Base-by-base conservation (phyloP, 2,888 invertebrate species). In the Drosophila tripunctata region DNA sequence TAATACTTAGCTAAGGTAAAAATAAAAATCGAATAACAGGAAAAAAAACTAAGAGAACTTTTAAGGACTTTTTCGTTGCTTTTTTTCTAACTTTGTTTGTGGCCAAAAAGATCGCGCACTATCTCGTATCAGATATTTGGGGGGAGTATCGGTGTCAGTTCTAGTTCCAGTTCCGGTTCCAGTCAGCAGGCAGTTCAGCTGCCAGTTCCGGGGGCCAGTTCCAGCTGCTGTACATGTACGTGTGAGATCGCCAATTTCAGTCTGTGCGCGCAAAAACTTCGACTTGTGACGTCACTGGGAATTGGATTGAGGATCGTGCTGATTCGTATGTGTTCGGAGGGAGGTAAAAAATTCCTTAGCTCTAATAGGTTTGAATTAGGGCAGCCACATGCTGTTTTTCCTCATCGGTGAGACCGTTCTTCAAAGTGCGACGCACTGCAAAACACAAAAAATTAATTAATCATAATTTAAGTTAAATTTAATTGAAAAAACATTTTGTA, bases 401-500 rank as follows among this genome's bases (percentile, higher is more conserved):
- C 91, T 96, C 96, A 89, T 95, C 95, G 69, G 95, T 95, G 83
- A 96, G 93, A 78, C 96, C 96, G 91, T 95, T 95, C 90, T 95
- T 95, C 87, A 96, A 92, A 69, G 96, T 96, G 91, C 96, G 93
- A 91, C 96, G 93, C 92, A 96, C 96, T 96, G 92, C 38, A 86
- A 85, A 35, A 48, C 2, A 55, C 41, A 57, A n/a, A 41, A 43
- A 24, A 12, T 14, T 8, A 40, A 41, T 41, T 8, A 30, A 38
- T 3, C 33, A 7, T 15, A 14, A 7, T 14, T n/a, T 2, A 35
- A 45, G 6, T 4, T n/a, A 31, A n/a, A 50, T 12, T 19, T 17
- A 6, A 50, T 12, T 19, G 12, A 6, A 14, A 24, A 15, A 8
- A 30, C 14, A 31, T 2, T 14, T 30, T 8, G 12, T 17, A 8